A percentile compares a stretch with the other conserved stretches of the same genome.
phyloP scores from a whole-genome alignment of 2,888 invertebrate genomes.

The Ganaspis brasiliensis region DNA sequence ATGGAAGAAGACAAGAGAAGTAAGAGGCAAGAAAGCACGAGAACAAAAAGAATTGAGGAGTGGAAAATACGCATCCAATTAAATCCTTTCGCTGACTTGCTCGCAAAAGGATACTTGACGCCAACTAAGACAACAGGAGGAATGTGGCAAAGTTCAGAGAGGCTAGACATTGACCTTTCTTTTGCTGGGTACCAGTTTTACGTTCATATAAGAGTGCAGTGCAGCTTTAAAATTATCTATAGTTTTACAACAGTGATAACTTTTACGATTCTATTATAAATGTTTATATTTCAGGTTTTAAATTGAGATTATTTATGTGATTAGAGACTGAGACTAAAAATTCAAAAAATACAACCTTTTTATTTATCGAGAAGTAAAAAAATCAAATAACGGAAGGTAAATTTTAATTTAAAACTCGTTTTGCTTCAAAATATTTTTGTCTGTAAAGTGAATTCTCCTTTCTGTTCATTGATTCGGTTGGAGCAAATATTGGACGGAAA shows the following conservation, averaged over 20 bases:
- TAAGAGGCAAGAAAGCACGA: conserved; percentile 30
- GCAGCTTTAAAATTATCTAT: conserved; percentile 19
- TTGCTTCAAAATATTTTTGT: no score
- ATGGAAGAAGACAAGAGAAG: not conserved
- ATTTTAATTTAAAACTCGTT: no score
- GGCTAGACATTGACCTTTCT: conserved; percentile 39
- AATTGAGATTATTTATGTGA: no score
- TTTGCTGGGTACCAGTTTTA: not conserved
- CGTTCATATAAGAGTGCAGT: not conserved
- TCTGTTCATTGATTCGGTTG: not conserved
- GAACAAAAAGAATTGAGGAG: conserved; percentile 40
- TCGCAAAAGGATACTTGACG: conserved; percentile 49
- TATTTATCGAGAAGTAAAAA: no score
- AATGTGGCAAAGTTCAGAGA: conserved; percentile 29
- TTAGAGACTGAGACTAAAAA: no score
- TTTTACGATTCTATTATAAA: not conserved
- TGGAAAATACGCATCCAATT: conserved; percentile 55
- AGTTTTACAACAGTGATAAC: not conserved
- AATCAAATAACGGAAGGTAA: no score
- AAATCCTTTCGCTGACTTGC: conserved; percentile 57
- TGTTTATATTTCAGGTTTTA: no score
- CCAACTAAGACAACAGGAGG: conserved; percentile 36
- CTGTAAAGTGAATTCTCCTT: not conserved
- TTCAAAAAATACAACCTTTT: no score
- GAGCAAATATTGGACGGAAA: conserved; percentile 4